Base-by-base conservation (phyloP, 92 coral and sea anemone genomes). In the Zoanthus solanderi region DNA sequence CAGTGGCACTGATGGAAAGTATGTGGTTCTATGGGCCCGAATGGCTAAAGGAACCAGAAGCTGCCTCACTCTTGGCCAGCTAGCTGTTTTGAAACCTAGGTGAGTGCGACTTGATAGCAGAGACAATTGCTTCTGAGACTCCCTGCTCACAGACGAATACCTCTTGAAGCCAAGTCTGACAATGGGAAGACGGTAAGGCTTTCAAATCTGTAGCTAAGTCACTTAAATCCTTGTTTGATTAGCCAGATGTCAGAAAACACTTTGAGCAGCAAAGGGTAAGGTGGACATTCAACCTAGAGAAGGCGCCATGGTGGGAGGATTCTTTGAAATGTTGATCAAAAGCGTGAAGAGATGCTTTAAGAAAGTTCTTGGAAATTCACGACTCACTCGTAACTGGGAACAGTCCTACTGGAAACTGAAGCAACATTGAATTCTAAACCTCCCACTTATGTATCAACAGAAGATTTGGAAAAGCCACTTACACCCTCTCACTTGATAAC, bases 271-370 rank as follows among this genome's bases (percentile, higher is more conserved):
- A 68, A 58, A 60, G 83, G 61, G 58, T 86, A 11, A 23, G 61
- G 79, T 86, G 83, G 89, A 74, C 74, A 13, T 75, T 72, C 71
- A 85, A 85, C 74, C 56, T 85, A 15, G 89, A 86, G 32, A 87
- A 87, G 78, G 89, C 89, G 48, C 78, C 84, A 10, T 87, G 90
- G 85, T 87, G 85, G 90, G 90, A 42, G 52, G 85, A 85, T 16
- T 87, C 11, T 87, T 87, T 75, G 90, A 87, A 34, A 78, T 58
- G 42, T 66, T 87, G 14, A 78, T 78, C 50, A 87, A 87, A 75
- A 77, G 76, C 8, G 78, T 87, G 34, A 87, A 87, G 78, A 67
- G 90, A 87, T 78, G 90, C 71, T 50, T 87, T 14, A 63, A 68
- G 52, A 87, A 87, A 72, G 76, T 76, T 14, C 90, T 76, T 58